Base-by-base conservation (phyloP, 1,140 invertebrate species). In the Parasteatoda tepidariorum region DNA sequence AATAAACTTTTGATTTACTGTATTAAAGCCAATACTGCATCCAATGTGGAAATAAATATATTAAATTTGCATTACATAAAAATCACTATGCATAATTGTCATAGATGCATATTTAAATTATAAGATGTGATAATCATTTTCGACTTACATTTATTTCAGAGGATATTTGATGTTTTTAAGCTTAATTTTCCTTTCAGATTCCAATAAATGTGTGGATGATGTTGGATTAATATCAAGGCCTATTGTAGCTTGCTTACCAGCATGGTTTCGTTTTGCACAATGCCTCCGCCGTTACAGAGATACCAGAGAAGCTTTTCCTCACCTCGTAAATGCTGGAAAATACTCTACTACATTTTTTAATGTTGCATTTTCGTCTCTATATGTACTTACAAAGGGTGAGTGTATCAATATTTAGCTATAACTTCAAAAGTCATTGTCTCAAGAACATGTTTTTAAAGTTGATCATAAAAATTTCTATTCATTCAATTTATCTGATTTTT, bases 261-360 rank as follows among this genome's bases (percentile, higher is more conserved):
- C 98, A 0, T 99, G 97, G 96, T 97, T 97, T 87, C 93, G 98
- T 64, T 99, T 99, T 90, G 95, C 97, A 28, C 98, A 99, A 88
- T 99, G 98, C 87, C 88, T 99, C 9, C 91, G 98, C 1, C 94
- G 98, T 86, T 99, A 99, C 89, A 87, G 90, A 13, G 92, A 92
- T 85, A 92, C 91, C 15, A 89, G 89, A 55, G 86, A 87, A 84
- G 88, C 89, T 4, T 92, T 92, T 86, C 92, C 92, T 13, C 92
- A 92, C 79, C 87, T 92, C 41, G 95, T 95, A 0, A 99, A 99
- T 90, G 98, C 98, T 24, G 97, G 95, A 64, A 99, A 99, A 91
- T 99, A 99, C 90, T 95, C 97, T 0, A 99, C 97, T 0, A 97
- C 97, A 0, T 99, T 99, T 90, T 93, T 99, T 78, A 97, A 98